phyloP scores from a whole-genome alignment of 2,113 vertebrate genomes.

The Gymnocephalus cernua region DNA sequence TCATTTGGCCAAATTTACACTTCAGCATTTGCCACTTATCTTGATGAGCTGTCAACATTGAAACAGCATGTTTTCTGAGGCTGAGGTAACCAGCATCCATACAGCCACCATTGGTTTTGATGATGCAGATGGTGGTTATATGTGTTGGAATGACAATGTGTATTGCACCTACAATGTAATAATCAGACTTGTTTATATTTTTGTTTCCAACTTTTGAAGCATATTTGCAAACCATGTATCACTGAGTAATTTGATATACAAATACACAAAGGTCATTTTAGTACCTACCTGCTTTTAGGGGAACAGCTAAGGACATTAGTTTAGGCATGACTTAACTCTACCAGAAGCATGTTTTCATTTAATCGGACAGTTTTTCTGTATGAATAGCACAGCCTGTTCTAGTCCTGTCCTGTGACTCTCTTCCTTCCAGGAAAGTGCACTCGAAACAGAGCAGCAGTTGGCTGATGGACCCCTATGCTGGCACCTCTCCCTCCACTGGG shows the following conservation, averaged over 20 bases:
- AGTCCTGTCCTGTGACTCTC: slow-evolving; percentile 8
- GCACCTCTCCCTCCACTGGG: slow-evolving; percentile 60
- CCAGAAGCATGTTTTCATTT: slow-evolving; percentile 36
- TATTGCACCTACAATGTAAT: neutral
- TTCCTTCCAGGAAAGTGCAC: slow-evolving; percentile 57
- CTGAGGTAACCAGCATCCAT: neutral
- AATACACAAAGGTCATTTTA: neutral
- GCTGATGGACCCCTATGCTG: slow-evolving; percentile 53
- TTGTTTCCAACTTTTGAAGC: neutral
- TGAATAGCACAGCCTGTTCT: slow-evolving; percentile 27
- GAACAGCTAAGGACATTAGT: slow-evolving; percentile 13
- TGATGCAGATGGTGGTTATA: neutral
- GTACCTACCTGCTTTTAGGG: slow-evolving; percentile 1
- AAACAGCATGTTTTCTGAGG: neutral
- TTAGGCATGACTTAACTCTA: slow-evolving; percentile 27
- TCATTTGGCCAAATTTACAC: slow-evolving; percentile 1
- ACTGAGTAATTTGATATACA: neutral
- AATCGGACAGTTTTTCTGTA: slow-evolving; percentile 12
- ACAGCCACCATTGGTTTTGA: neutral
- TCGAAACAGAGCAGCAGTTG: slow-evolving; percentile 58
- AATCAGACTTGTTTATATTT: neutral
- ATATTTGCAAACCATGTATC: neutral
- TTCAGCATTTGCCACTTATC: neutral
- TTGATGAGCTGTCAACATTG: neutral
- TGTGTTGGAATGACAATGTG: neutral